Evolutionary conservation across 2,888 invertebrate species (phyloP), one percentile per base, ranked within the genome.

Genomic region (Conchocele bisecta): DNA sequence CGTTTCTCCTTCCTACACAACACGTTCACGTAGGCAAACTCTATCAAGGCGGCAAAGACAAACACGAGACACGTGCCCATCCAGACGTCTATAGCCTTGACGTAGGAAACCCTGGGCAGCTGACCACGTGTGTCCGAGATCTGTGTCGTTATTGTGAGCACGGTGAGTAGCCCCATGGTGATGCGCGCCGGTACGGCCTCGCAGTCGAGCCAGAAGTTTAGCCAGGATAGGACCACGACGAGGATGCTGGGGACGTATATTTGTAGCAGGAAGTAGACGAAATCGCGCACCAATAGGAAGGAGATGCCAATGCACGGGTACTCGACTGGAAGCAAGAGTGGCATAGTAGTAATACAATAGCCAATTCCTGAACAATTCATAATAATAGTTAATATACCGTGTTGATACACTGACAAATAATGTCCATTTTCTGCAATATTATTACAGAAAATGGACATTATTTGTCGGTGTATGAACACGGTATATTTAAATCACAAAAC

Each of bases 61-160:
- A 56, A 56, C 5, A 31, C 29, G 6, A 35, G 11, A 61, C 46
- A 46, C 15, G 46, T 46, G 4, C 26, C 46, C 46, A 46, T 46
- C 46, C 46, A 46, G 3, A 46, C 37, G 17, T 73, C 63, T 28
- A 56, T 56, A 2, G 56, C 41, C 29, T 56, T 37, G 15, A 56
- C 6, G 53, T 80, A 78, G 17, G 82, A 75, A 7, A 76, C 75
- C 15, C 73, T 41, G 20, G 83, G 80, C 13, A 82, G 67, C 28
- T 76, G 68, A 5, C 69, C 66, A 17, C 79, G 48, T 3, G 82
- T 75, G 6, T 79, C 80, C 0, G 81, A 78, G 22, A 70, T 78
- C 71, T 82, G 82, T 13, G 83, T 83, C 13, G 82, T 81, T 71
- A 83, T 82, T 58, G 83, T 83, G n/a, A 83, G 77, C 20, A 83